Evolutionary conservation across 1,140 invertebrate species (phyloP).

Genomic region (Ganaspis sp.): DNA sequence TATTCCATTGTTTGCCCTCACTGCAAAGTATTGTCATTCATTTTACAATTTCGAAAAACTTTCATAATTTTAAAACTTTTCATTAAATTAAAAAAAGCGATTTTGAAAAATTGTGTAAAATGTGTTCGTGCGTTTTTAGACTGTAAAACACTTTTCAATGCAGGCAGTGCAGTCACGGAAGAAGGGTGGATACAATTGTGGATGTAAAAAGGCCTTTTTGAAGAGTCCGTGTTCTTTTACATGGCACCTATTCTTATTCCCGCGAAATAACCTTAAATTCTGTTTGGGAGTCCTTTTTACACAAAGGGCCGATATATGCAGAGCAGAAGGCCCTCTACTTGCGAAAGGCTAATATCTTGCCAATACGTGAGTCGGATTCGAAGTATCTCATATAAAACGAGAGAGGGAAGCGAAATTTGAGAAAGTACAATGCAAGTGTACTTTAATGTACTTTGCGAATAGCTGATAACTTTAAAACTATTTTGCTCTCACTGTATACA

Average conservation of each 20-base stretch:
- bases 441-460: not conserved
- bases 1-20: too few species aligned
- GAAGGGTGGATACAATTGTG: slow-evolving; percentile 48
- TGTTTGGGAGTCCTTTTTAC: slow-evolving; percentile 72
- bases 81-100: too few species aligned
- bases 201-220: slow-evolving; percentile 53
- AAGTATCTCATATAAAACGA: slow-evolving; percentile 35
- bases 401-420: not conserved
- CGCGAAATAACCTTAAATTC: slow-evolving; percentile 73
- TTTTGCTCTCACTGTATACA: too few species aligned
- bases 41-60: too few species aligned
- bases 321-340: slow-evolving; percentile 62
- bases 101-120: not conserved
- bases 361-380: slow-evolving; percentile 63
- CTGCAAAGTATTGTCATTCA: too few species aligned
- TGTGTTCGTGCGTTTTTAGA: not conserved
- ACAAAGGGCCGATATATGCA: slow-evolving; percentile 72
- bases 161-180: slow-evolving; percentile 50
- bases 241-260: slow-evolving; percentile 69
- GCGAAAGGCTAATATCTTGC: slow-evolving; percentile 72
- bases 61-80: too few species aligned
- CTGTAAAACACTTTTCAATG: slow-evolving; percentile 33
- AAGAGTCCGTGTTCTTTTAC: slow-evolving; percentile 58
- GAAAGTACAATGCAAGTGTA: slow-evolving; percentile 6
- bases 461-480: not conserved